Evolutionary conservation across 2,113 vertebrate species (phyloP), one percentile per base, ranked within the genome.

Genomic region (Scomber scombrus): DNA sequence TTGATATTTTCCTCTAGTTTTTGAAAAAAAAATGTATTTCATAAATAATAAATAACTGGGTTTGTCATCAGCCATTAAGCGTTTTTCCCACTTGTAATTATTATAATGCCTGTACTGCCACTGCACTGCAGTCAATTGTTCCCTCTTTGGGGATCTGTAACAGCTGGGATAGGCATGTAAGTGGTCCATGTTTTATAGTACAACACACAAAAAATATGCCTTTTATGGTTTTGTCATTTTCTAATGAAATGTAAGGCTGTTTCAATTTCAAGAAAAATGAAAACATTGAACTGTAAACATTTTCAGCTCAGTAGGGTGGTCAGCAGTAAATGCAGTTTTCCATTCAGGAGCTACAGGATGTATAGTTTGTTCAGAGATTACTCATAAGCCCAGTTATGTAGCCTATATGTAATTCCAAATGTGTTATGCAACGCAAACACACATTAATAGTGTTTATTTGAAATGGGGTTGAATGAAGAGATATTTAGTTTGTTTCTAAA

Each of bases 371-470:
- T 15, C 34, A 2, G 8, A 18, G 9, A 19, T 11, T 2, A 5
- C 49, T 45, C 0, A 1, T 18, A 26, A 43, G 9, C 21, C 40
- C 50, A 23, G 9, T 40, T 40, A 21, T 69, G 19, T 43, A 26
- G 8, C 34, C 6, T 40, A 40, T n/a, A 18, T 58, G 45, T 49
- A 47, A 5, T 50, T 47, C n/a, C 45, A 43, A 46, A 65, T 58
- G 49, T 62, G 40, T 47, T n/a, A 10, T 43, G n/a, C 74, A 55
- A 66, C 45, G 46, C 11, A 50, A 78, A 60, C 64, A 34, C 21
- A 56, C n/a, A 54, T 29, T 40, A 16, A 55, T 5, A 12, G 16
- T 75, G 63, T 69, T 76, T 51, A 72, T 63, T 72, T 79, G 15
- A 66, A 54, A 26, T 29, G n/a, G n/a, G 40, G 29, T 18, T 29